These are phyloP conservation scores for Atta cephalotes DNA, from an alignment of 1,140 invertebrate species.

Conservation along the genomic window DNA sequence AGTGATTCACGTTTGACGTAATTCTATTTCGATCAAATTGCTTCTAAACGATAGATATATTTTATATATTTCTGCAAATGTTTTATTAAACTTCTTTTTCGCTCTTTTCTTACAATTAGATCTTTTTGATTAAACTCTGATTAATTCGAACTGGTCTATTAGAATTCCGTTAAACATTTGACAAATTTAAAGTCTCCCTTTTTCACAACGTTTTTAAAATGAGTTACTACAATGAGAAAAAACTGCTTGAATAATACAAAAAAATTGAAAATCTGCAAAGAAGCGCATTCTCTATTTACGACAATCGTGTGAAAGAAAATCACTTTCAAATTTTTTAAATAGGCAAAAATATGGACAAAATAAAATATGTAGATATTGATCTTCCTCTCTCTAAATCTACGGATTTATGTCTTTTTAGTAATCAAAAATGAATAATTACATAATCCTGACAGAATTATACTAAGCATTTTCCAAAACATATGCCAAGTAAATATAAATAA, in stretches of 20 bases:
- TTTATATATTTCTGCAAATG: not conserved
- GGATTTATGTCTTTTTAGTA: not conserved
- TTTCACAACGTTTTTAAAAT: not conserved
- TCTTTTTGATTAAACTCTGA: too few relatives aligned
- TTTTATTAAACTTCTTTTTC: not conserved
- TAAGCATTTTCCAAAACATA: conserved; percentile 6
- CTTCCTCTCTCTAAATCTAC: too few relatives aligned
- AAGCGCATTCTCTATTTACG: not conserved
- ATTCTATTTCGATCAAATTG: not conserved
- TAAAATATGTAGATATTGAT: not conserved
- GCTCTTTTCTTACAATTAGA: not conserved
- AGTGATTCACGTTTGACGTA: not conserved
- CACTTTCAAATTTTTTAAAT: not conserved
- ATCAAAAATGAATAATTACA: conserved; percentile 12
- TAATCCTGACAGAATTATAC: not conserved
- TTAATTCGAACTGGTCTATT: too few relatives aligned
- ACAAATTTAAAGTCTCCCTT: not conserved
- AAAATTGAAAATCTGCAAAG: not conserved
- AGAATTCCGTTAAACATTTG: not conserved
- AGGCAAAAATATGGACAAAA: not conserved
- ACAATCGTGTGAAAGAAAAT: not conserved
- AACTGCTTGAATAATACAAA: not conserved
- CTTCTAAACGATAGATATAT: not conserved
- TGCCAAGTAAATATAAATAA: conserved; percentile 33
- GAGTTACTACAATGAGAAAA: not conserved